Percentiles rank a stretch among this genome's conserved stretches.
Evolutionary conservation across 2,888 invertebrate species (phyloP).

Genomic region (Drosophila meridiana): DNA sequence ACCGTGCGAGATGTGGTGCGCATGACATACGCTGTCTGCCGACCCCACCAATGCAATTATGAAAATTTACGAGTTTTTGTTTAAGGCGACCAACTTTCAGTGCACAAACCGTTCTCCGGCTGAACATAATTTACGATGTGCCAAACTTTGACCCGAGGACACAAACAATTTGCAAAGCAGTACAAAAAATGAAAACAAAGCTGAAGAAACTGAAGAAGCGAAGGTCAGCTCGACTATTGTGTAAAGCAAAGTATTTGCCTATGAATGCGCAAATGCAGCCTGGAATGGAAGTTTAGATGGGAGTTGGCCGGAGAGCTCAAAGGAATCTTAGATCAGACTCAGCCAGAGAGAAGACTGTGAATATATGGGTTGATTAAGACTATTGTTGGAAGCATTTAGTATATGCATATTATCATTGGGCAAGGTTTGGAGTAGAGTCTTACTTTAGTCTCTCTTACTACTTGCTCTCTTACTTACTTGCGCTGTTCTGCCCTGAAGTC

Average conservation of each 20-base stretch:
- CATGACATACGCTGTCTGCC: slow-evolving; percentile 3
- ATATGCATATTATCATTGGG: too few species aligned
- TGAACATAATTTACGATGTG: slow-evolving; percentile 73
- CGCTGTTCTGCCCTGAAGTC: too few species aligned
- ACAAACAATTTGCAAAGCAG: slow-evolving; percentile 41
- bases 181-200: slow-evolving; percentile 37
- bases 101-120: slow-evolving; percentile 37
- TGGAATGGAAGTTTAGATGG: background rate
- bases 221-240: background rate
- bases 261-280: background rate
- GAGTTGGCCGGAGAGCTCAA: background rate
- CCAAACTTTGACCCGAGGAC: slow-evolving; percentile 60
- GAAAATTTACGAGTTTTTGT: slow-evolving; percentile 80
- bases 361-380: background rate
- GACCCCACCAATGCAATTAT: slow-evolving; percentile 71
- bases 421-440: background rate
- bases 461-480: too few species aligned
- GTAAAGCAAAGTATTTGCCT: background rate
- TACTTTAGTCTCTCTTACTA: too few species aligned
- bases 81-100: slow-evolving; percentile 61
- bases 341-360: background rate
- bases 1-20: slow-evolving; percentile 33
- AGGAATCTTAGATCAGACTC: background rate
- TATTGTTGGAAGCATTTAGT: background rate
- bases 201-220: background rate